Base-by-base conservation (phyloP, 1,140 invertebrate species). In the Bombus cullumanus region DNA sequence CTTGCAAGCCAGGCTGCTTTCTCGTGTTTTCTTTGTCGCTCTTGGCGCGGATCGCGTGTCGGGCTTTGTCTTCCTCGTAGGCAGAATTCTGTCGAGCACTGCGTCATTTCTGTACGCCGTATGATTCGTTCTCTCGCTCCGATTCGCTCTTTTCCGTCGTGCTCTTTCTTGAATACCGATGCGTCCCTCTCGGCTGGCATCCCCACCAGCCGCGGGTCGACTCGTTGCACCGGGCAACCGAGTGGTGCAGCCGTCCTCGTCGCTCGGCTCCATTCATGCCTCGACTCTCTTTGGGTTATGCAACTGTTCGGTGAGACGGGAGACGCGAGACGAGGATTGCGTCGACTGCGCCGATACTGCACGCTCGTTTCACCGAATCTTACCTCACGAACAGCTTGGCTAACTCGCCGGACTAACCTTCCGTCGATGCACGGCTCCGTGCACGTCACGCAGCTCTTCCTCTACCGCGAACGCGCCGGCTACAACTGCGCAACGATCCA, bases 231-330 rank as follows among this genome's bases (percentile, higher is more conserved):
- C 86, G 89, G 87, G 87, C 86, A 90, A 80, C 89, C 64, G 80
- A 83, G 76, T 47, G 74, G 79, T 71, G 37, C 66, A 71, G 57
- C 87, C 81, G 87, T 91, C 90, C 89, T 90, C 85, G 89, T 91
- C 81, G 89, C 89, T 88, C 88, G 66, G 86, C 86, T 91, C 90
- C 90, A 91, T 91, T 91, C 90, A 91, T 91, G 90, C 89, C 88
- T 72, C 86, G 88, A 71, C 87, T 90, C 89, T 87, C 88, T 78
- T 87, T 57, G 74, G 85, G 85, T 92, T 92, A 92, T 92, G 91
- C 91, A 92, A 92, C 91, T 87, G 22, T 37, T 28, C 10, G 86
- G 43, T 43, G 83, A 86, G 89, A 85, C 66, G 72, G 13, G 79
- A 83, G 57, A 69, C 72, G 86, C 31, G 80, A 84, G 59, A 75